Evolutionary conservation across 2,113 vertebrate species (phyloP).

Genomic region (Colistium nudipinnis): DNA sequence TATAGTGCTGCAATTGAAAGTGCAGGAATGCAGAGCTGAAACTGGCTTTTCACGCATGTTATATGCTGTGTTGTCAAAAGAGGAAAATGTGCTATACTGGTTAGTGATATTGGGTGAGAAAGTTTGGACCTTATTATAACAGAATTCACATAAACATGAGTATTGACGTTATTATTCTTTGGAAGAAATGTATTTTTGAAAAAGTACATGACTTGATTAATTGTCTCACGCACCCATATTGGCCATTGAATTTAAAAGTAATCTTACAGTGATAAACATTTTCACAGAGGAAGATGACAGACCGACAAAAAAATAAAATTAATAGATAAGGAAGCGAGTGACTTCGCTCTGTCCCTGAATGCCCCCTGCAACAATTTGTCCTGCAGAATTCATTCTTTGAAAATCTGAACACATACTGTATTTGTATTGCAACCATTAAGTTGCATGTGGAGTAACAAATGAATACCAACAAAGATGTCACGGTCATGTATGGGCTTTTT

Average conservation of each 20-base stretch:
- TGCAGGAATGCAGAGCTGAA: background rate
- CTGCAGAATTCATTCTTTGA: background rate
- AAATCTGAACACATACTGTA: slow-evolving; percentile 1
- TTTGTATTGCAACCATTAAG: background rate
- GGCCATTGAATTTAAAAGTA: too few relatives aligned
- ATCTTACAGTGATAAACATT: too few relatives aligned
- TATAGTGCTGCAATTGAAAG: slow-evolving; percentile 2
- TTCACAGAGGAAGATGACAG: too few relatives aligned
- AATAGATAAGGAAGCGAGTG: too few relatives aligned
- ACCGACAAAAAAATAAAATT: too few relatives aligned
- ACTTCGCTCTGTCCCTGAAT: slow-evolving; percentile 8
- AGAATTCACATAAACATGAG: too few relatives aligned
- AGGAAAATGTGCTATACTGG: background rate
- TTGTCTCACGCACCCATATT: too few relatives aligned
- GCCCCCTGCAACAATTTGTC: background rate
- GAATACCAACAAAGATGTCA: slow-evolving; percentile 20
- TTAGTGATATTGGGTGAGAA: background rate
- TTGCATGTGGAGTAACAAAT: background rate
- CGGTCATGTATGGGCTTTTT: slow-evolving; percentile 10
- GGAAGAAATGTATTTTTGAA: too few relatives aligned
- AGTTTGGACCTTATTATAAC: too few relatives aligned
- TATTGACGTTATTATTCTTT: too few relatives aligned
- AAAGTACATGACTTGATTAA: too few relatives aligned
- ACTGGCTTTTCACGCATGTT: background rate
- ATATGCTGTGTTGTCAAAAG: background rate